Percentiles rank a stretch among this genome's conserved stretches.
These are phyloP conservation scores for Chirona hameri DNA, from an alignment of 2,888 invertebrate genomes.

Conservation along the genomic window DNA sequence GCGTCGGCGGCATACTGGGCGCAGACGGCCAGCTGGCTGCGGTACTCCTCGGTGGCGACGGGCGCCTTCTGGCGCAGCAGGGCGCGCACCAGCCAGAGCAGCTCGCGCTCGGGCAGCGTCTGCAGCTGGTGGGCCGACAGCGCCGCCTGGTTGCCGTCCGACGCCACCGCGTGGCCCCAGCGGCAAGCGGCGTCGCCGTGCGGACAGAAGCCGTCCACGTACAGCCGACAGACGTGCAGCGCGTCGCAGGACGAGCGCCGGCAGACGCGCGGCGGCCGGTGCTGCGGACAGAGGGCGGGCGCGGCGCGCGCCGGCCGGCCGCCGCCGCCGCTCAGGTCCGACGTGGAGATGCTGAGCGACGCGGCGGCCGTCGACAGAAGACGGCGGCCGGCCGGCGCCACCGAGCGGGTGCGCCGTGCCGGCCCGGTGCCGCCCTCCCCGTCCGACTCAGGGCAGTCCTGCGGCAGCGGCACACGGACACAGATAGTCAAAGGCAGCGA, in stretches of 20 bases:
- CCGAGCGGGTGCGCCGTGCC: not conserved
- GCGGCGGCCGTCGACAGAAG: not conserved
- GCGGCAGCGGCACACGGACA: too few species aligned
- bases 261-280: not conserved
- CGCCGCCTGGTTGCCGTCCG: conserved; percentile 30
- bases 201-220: conserved; percentile 6
- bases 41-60: not conserved
- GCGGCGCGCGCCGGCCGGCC: conserved; percentile 7
- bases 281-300: not conserved
- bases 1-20: not conserved
- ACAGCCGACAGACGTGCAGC: not conserved
- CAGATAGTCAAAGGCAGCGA: too few species aligned
- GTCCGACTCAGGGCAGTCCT: not conserved
- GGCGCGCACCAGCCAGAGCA: conserved; percentile 31
- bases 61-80: conserved; percentile 32
- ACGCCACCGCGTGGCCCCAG: not conserved
- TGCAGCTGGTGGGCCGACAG: conserved; percentile 32
- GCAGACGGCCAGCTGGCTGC: not conserved
- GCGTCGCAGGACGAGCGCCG: not conserved
- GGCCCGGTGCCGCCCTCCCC: not conserved
- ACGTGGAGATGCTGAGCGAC: not conserved
- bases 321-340: conserved; percentile 9
- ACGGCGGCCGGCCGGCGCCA: not conserved
- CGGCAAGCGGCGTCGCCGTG: not conserved
- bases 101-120: conserved; percentile 34